Conservation (phyloP, 2,797 vertebrate genomes). For the Thunnus albacares region DNA sequence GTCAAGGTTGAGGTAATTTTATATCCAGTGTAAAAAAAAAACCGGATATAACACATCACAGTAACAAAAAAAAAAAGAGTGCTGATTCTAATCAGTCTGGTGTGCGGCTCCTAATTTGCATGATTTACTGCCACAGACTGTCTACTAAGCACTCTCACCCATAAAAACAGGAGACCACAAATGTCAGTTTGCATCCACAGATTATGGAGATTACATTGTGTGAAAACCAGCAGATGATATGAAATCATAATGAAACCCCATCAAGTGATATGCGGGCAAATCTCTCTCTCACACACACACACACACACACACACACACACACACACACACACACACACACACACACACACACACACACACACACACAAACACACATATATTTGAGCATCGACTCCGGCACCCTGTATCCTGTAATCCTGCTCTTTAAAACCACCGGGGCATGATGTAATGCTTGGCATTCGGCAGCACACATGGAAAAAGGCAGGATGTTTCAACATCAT, state of each 20-base stretch:
- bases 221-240: constrained; percentile 11
- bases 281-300: neutral
- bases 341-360: neutral
- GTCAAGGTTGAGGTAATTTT: neutral
- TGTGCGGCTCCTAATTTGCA: constrained; percentile 22
- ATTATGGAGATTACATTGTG: constrained; percentile 4
- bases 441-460: constrained; percentile 76
- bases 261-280: constrained; percentile 34
- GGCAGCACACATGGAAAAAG: constrained; percentile 50
- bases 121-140: constrained; percentile 23
- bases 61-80: neutral
- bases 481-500: constrained; percentile 53
- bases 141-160: neutral
- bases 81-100: constrained; percentile 17
- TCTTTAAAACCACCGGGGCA: constrained; percentile 58
- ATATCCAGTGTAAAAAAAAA: constrained; percentile 17
- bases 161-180: neutral
- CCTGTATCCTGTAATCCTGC: constrained; percentile 52
- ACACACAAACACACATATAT: neutral
- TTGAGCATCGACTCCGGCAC: constrained; percentile 49
- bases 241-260: constrained; percentile 16
- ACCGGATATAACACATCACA: no score
- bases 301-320: neutral
- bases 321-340: constrained; percentile 1
- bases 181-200: neutral